Evolutionary conservation across 2,888 invertebrate genomes (phyloP).

Genomic region (Oscheius onirici): DNA sequence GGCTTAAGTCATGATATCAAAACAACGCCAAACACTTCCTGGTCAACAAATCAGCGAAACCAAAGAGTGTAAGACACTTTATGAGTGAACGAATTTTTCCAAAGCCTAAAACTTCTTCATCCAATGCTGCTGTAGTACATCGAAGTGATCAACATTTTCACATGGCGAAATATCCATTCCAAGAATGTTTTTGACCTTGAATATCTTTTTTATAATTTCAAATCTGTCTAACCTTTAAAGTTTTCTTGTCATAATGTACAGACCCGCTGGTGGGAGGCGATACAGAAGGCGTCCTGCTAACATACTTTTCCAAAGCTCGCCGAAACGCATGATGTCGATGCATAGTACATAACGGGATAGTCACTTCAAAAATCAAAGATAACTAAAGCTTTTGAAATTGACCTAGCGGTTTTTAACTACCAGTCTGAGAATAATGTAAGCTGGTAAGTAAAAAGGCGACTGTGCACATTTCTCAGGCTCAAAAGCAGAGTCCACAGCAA

Average conservation of each 20-base stretch:
- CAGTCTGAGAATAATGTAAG: slow-evolving; percentile 39
- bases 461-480: slow-evolving; percentile 35
- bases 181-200: slow-evolving; percentile 30
- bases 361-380: slow-evolving; percentile 12
- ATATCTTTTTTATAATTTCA: neutral
- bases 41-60: neutral
- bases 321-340: slow-evolving; percentile 26
- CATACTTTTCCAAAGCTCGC: slow-evolving; percentile 16
- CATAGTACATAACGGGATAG: slow-evolving; percentile 6
- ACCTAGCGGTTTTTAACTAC: slow-evolving; percentile 18
- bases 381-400: neutral
- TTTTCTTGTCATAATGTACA: slow-evolving; percentile 13
- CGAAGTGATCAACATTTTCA: slow-evolving; percentile 30
- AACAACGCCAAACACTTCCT: neutral
- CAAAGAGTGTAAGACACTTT: neutral
- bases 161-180: slow-evolving; percentile 33
- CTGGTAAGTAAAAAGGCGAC: slow-evolving; percentile 28
- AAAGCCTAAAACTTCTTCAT: slow-evolving; percentile 23
- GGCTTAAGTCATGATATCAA: too few relatives aligned
- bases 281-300: neutral
- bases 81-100: neutral
- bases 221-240: neutral
- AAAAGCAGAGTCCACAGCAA: slow-evolving; percentile 39
- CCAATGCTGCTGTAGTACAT: slow-evolving; percentile 30
- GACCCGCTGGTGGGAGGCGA: neutral